phyloP scores from a whole-genome alignment of 1,140 invertebrate genomes.

The Hormaphis cornu region DNA sequence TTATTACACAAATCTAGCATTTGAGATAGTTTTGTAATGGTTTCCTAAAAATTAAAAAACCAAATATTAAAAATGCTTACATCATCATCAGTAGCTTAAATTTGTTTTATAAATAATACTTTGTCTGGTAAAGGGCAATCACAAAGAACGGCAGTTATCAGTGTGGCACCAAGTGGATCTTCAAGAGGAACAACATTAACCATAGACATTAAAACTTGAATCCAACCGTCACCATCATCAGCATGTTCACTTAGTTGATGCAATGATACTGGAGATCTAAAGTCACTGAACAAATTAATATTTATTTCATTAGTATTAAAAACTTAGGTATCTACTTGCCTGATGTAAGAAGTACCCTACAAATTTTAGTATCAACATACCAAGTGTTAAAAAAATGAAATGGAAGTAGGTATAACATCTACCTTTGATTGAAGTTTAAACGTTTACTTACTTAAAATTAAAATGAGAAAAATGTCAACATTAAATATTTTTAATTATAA shows the following conservation, averaged over 20 bases:
- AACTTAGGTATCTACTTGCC: no score
- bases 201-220: conserved; percentile 78
- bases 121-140: conserved; percentile 85
- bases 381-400: no score
- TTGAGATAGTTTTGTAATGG: conserved; percentile 48
- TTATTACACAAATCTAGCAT: conserved; percentile 55
- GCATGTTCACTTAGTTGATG: conserved; percentile 74
- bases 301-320: no score
- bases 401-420: no score
- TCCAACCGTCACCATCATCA: conserved; percentile 83
- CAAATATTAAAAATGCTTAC: conserved; percentile 22
- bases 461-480: no score
- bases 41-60: conserved; percentile 48
- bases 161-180: conserved; percentile 79
- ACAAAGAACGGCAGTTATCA: conserved; percentile 80
- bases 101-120: conserved; percentile 42
- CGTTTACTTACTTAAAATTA: no score
- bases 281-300: conserved; percentile 3
- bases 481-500: no score
- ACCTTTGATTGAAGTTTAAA: no score
- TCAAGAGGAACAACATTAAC: conserved; percentile 76
- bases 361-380: no score
- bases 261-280: conserved; percentile 57
- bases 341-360: no score
- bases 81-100: background rate